A percentile compares a stretch with the other conserved stretches of the same genome.
These are phyloP conservation scores for Gymnopithys bicolor DNA, from an alignment of 2,797 vertebrate genomes.

Conservation along the genomic window DNA sequence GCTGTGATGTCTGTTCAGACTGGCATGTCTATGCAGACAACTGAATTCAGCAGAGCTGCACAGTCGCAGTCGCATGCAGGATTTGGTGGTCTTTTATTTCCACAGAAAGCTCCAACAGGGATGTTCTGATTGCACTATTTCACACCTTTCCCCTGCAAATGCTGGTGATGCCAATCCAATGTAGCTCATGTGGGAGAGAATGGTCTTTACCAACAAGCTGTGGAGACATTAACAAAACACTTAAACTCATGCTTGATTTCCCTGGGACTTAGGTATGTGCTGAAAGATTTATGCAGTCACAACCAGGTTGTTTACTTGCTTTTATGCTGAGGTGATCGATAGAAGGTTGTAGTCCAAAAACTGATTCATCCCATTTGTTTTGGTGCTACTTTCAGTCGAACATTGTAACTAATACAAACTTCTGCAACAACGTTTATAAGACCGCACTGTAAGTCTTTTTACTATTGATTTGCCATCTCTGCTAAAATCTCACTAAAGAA, in stretches of 20 bases:
- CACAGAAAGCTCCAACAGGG: not conserved
- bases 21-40: not conserved
- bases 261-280: not conserved
- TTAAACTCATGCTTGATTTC: not conserved
- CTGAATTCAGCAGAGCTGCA: not conserved
- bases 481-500: not conserved
- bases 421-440: not conserved
- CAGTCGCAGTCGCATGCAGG: not conserved
- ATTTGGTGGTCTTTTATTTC: not conserved
- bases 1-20: not conserved
- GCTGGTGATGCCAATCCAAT: rapidly evolving
- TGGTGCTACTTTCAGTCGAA: not conserved
- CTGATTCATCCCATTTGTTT: not conserved
- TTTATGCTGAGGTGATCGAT: not conserved
- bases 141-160: not conserved
- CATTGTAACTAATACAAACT: not conserved
- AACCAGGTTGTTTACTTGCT: not conserved
- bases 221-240: not conserved
- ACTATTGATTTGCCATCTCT: not conserved
- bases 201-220: not conserved
- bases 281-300: not conserved
- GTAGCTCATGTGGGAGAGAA: not conserved
- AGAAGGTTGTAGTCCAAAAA: not conserved
- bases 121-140: not conserved
- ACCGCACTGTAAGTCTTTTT: not conserved